Evolutionary conservation across 2,888 invertebrate genomes (phyloP).

Genomic region (Nymphalis urticae): DNA sequence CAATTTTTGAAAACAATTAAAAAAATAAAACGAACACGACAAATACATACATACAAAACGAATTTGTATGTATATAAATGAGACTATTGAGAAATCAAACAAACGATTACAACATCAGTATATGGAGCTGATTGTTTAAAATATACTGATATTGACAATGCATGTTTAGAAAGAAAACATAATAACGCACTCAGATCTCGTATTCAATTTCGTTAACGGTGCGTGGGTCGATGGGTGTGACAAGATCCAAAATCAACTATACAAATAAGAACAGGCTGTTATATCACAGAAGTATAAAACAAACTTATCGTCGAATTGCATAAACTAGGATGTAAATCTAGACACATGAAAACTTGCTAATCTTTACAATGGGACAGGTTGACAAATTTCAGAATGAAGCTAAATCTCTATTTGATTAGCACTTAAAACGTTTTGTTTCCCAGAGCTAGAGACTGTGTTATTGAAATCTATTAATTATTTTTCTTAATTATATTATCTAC

Average conservation of each 20-base stretch:
- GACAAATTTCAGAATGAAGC: slow-evolving; percentile 24
- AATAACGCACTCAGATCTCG: slow-evolving; percentile 48
- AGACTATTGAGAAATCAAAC: neutral
- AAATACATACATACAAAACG: neutral
- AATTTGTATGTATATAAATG: too few relatives aligned
- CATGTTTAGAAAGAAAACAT: slow-evolving; percentile 43
- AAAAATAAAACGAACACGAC: neutral
- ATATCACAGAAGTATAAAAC: slow-evolving; percentile 20
- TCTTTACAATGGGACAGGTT: slow-evolving; percentile 22
- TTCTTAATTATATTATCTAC: neutral
- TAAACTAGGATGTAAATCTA: slow-evolving; percentile 18
- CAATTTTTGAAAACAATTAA: neutral
- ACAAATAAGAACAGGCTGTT: slow-evolving; percentile 70
- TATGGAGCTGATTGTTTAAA: slow-evolving; percentile 8
- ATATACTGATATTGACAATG: slow-evolving; percentile 40
- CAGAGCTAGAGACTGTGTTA: neutral
- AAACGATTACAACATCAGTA: neutral
- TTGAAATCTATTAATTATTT: neutral
- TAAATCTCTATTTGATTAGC: slow-evolving; percentile 5
- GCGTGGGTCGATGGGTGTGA: slow-evolving; percentile 60
- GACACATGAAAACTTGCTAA: slow-evolving; percentile 24
- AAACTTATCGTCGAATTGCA: slow-evolving; percentile 23
- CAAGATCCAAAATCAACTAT: slow-evolving; percentile 59
- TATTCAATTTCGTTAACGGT: slow-evolving; percentile 48
- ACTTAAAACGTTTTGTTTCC: slow-evolving; percentile 3